These are phyloP conservation scores for Charina bottae DNA, from an alignment of 2,113 vertebrate genomes.

Conservation along the genomic window DNA sequence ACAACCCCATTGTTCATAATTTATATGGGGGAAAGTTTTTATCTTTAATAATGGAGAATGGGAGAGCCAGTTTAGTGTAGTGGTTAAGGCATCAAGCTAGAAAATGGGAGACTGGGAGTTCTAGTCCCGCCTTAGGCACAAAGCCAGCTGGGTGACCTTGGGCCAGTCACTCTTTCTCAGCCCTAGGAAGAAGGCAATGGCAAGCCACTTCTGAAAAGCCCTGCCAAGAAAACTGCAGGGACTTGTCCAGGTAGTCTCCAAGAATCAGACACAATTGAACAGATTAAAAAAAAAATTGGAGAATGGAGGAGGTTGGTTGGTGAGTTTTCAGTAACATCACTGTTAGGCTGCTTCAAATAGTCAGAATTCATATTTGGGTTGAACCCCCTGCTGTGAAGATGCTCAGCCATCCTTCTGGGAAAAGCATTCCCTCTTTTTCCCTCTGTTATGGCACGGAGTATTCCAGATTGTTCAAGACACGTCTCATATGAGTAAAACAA, in stretches of 20 bases:
- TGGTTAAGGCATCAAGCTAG: too few species aligned
- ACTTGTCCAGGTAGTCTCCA: too few species aligned
- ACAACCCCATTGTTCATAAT: background rate
- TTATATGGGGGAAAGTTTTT: background rate
- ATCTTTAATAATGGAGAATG: background rate
- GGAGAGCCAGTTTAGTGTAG: background rate
- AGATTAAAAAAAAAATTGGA: too few species aligned
- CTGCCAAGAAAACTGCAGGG: too few species aligned
- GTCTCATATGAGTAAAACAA: constrained; percentile 26
- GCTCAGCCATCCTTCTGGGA: background rate
- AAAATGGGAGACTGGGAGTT: too few species aligned
- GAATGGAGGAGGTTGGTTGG: background rate
- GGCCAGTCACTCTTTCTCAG: too few species aligned
- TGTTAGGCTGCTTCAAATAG: background rate
- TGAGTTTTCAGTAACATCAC: background rate
- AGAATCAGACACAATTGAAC: too few species aligned
- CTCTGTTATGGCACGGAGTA: background rate
- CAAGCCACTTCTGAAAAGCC: too few species aligned
- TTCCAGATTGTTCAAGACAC: background rate
- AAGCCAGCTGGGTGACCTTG: too few species aligned
- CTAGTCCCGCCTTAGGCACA: too few species aligned
- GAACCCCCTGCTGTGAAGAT: background rate
- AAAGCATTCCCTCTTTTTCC: background rate
- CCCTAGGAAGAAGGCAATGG: too few species aligned
- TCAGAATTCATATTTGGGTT: background rate